Conservation (phyloP, 2,797 vertebrate genomes). For the Limosa lapponica region DNA sequence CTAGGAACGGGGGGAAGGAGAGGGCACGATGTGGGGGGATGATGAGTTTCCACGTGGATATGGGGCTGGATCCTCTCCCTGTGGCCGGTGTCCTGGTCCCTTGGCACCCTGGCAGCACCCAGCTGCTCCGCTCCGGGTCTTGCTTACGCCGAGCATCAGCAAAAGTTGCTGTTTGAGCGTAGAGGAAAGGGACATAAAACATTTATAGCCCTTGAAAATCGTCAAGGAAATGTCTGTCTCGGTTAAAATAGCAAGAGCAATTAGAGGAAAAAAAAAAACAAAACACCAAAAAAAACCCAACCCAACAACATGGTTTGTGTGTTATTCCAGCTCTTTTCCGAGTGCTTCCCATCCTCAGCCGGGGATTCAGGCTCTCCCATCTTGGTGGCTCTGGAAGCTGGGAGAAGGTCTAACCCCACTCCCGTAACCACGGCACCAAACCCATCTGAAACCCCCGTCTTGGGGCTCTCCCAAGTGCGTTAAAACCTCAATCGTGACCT, state of each 20-base stretch:
- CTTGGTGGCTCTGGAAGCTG: background rate
- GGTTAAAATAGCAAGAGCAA: constrained; percentile 12
- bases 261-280: background rate
- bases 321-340: background rate
- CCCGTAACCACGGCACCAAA: background rate
- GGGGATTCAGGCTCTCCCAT: background rate
- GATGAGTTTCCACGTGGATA: background rate
- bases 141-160: background rate
- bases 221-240: constrained; percentile 24
- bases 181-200: constrained; percentile 11
- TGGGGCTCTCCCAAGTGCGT: background rate
- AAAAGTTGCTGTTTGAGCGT: background rate
- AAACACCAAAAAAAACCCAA: accelerated
- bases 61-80: background rate
- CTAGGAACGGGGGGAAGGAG: background rate
- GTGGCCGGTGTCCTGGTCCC: accelerated
- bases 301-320: accelerated
- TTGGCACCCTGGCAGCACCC: background rate
- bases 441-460: accelerated
- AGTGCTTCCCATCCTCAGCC: background rate
- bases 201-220: constrained; percentile 17
- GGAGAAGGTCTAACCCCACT: background rate
- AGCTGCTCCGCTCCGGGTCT: accelerated
- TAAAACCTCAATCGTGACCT: background rate
- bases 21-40: background rate